These are phyloP conservation scores for Caenorhabditis panamensis DNA, from an alignment of 2,888 invertebrate species.

Conservation along the genomic window DNA sequence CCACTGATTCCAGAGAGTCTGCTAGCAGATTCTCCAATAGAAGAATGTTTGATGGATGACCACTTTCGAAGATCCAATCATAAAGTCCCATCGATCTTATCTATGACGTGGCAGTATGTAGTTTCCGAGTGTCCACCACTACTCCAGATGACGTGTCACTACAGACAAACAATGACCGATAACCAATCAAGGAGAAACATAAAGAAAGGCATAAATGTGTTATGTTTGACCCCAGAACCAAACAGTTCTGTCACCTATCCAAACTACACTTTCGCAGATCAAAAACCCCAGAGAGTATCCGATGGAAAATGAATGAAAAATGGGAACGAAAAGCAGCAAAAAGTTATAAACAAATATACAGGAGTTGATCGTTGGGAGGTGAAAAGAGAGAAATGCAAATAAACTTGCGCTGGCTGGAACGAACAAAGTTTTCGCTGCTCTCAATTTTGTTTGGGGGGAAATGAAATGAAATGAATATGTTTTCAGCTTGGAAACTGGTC, in stretches of 20 bases:
- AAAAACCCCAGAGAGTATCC: not conserved
- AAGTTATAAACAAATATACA: conserved; percentile 42
- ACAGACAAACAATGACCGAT: not conserved
- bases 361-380: conserved; percentile 40
- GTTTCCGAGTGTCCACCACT: conserved; percentile 9
- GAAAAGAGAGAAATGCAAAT: conserved; percentile 47
- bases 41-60: not conserved
- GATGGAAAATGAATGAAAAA: conserved; percentile 29
- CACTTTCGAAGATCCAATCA: not conserved
- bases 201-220: not conserved
- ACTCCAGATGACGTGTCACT: conserved; percentile 22
- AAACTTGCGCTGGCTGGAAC: conserved; percentile 30
- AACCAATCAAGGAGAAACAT: not conserved
- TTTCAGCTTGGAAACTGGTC: conserved; percentile 79
- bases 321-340: conserved; percentile 36
- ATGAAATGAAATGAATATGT: not conserved
- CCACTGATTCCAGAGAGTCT: not conserved
- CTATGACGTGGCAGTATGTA: conserved; percentile 21
- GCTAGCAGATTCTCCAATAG: not conserved
- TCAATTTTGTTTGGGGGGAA: conserved; percentile 19
- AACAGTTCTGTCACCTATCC: not conserved
- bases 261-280: conserved; percentile 15
- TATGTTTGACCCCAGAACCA: not conserved
- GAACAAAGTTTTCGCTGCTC: conserved; percentile 27
- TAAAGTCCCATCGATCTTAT: conserved; percentile 18